Evolutionary conservation across 92 coral and sea anemone genomes (phyloP), one percentile per base, ranked within the genome.

Genomic region (Desmophyllum pertusum): DNA sequence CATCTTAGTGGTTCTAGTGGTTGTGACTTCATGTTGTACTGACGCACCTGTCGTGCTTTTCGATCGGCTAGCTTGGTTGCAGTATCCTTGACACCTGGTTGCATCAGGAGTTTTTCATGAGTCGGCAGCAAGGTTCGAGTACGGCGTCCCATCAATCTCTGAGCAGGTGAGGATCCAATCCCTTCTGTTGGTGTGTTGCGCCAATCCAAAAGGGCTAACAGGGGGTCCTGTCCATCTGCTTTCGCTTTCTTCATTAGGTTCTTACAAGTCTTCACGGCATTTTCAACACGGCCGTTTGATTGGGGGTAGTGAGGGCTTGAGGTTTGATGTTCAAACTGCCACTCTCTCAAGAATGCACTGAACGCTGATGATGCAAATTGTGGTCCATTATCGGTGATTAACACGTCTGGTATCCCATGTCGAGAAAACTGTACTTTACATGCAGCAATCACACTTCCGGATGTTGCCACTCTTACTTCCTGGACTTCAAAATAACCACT

Each of bases 391-490:
- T 70, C 75, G 27, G 87, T 71, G 1, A 83, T 39, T 4, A 83
- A 52, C 70, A 77, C 68, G 7, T 83, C 87, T 30, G 87, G 87
- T 40, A 83, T 83, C 38, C 81, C 80, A 51, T 83, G 80, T 35
- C 83, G 62, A 0, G 76, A 71, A 50, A 79, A 86, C 73, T 86
- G 89, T 29, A 86, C 81, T 73, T 86, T 79, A 55, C 78, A 80
- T 36, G 85, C 87, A 53, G 80, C 46, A 0, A 79, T 79, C 79
- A 86, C 89, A 15, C 73, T 80, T 13, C 67, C 53, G 3, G 85
- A 86, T 21, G 83, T 76, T 11, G 62, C 76, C 70, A 48, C 59
- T 46, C 30, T 11, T 4, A 86, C 42, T 50, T 79, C 85, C 77
- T 86, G 85, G 19, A 79, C 85, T 86, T 86, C 89, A 25, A 78